phyloP scores from a whole-genome alignment of 2,888 invertebrate genomes.

The Melangyna quadrimaculata region DNA sequence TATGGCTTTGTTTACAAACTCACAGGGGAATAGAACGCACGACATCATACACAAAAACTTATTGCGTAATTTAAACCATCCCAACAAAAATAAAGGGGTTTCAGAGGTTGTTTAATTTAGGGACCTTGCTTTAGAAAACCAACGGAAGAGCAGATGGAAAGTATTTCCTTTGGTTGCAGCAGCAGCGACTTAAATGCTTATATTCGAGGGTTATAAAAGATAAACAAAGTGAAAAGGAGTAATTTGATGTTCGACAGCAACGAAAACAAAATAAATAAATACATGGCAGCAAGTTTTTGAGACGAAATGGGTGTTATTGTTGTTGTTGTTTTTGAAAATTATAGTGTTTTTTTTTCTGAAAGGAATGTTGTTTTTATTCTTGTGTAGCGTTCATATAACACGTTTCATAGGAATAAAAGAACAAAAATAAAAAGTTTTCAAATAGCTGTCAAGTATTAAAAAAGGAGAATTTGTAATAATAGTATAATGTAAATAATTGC shows the following conservation, averaged over 20 bases:
- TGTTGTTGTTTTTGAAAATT: constrained; percentile 10
- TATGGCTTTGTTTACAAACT: constrained; percentile 31
- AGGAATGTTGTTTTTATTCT: neutral
- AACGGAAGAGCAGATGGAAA: constrained; percentile 47
- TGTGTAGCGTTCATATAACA: neutral
- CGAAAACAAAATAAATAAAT: neutral
- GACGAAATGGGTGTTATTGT: neutral
- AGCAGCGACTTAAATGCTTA: neutral
- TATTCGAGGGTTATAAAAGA: constrained; percentile 14
- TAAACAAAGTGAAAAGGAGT: constrained; percentile 14
- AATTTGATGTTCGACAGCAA: constrained; percentile 15
- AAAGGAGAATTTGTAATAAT: neutral
- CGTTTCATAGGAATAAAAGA: neutral
- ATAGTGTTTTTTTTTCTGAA: constrained; percentile 15
- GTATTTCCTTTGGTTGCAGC: constrained; percentile 3
- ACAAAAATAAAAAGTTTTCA: too few species aligned
- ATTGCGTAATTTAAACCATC: constrained; percentile 33
- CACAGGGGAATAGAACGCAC: neutral
- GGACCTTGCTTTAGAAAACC: neutral
- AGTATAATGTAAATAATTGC: neutral
- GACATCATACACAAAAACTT: constrained; percentile 37
- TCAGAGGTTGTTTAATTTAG: constrained; percentile 1
- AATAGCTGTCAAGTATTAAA: neutral
- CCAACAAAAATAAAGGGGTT: neutral
- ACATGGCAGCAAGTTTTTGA: neutral